Evolutionary conservation across 2,113 vertebrate species (phyloP).

Genomic region (Ceyx cyanopectus): DNA sequence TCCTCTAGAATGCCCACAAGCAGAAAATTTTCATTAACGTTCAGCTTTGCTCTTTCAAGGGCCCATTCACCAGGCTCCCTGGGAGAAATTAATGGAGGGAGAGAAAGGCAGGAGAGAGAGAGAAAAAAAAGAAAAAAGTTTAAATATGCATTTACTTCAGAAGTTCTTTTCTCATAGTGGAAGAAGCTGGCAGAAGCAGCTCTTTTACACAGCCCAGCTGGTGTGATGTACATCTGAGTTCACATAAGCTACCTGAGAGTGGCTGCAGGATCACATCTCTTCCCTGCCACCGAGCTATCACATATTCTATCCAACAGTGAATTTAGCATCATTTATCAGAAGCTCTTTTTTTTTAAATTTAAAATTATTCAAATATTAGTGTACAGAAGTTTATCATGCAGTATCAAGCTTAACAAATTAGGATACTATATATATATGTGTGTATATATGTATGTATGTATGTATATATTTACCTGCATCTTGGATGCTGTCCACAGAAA

Average conservation of each 20-base stretch:
- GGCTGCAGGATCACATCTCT: not conserved
- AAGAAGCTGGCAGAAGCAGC: not conserved
- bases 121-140: not conserved
- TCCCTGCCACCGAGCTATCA: not conserved
- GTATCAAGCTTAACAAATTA: not conserved
- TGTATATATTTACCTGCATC: constrained; percentile 87
- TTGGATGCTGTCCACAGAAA: constrained; percentile 98
- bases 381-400: not conserved
- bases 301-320: not conserved
- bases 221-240: not conserved
- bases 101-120: not conserved
- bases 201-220: not conserved
- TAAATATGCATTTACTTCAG: not conserved
- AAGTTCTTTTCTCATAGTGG: not conserved
- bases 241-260: not conserved
- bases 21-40: constrained; percentile 96
- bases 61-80: constrained; percentile 98
- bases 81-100: not conserved
- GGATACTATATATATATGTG: too few relatives aligned
- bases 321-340: not conserved
- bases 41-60: constrained; percentile 94
- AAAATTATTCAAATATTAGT: not conserved
- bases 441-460: too few relatives aligned
- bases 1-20: constrained; percentile 97
- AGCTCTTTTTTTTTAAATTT: not conserved